Conservation (phyloP, 2,888 invertebrate species). For the Thumatha senex region DNA sequence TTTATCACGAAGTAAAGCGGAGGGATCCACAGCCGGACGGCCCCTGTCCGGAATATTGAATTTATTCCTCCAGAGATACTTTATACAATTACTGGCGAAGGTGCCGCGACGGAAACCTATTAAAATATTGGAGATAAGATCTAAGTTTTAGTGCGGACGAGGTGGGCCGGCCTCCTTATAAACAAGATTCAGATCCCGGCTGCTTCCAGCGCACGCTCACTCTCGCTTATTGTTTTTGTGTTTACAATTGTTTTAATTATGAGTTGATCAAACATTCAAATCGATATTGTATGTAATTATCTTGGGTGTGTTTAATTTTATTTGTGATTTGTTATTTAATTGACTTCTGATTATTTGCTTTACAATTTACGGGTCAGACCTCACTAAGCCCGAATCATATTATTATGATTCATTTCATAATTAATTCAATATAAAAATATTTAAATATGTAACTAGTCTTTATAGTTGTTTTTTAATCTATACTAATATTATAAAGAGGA, state of each 20-base stretch:
- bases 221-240: conserved; percentile 69
- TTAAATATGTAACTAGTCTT: too few species aligned
- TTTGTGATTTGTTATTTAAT: conserved; percentile 77
- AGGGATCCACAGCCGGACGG: conserved; percentile 47
- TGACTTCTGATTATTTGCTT: conserved; percentile 69
- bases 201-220: conserved; percentile 61
- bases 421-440: too few species aligned
- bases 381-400: too few species aligned
- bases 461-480: too few species aligned
- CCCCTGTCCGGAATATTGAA: conserved; percentile 65
- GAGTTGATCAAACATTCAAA: conserved; percentile 76
- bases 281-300: conserved; percentile 76
- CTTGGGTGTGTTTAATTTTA: conserved; percentile 62
- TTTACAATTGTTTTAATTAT: conserved; percentile 81
- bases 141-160: conserved; percentile 75
- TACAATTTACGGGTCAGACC: too few species aligned
- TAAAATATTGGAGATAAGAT: conserved; percentile 81
- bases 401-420: too few species aligned
- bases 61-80: conserved; percentile 69
- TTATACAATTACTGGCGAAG: conserved; percentile 75
- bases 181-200: conserved; percentile 68
- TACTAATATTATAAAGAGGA: too few species aligned
- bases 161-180: conserved; percentile 73
- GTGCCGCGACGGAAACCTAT: conserved; percentile 81
- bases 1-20: conserved; percentile 66